These are phyloP conservation scores for Sorex maritimensis DNA, from an alignment of 2,797 vertebrate species.

Conservation along the genomic window DNA sequence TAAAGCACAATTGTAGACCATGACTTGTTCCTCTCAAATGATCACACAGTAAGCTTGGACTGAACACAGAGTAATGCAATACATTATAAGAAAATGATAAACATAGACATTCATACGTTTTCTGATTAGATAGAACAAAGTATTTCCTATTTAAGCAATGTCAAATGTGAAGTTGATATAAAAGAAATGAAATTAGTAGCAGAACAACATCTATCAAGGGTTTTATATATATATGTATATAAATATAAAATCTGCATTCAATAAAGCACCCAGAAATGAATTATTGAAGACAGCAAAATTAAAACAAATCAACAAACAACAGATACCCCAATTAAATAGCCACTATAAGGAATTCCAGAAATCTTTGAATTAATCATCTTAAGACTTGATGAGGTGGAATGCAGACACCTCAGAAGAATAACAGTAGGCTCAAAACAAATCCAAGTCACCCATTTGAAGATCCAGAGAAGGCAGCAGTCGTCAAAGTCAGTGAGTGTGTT, in stretches of 20 bases:
- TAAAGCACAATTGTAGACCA: neutral
- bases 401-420: accelerated
- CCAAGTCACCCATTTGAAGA: neutral
- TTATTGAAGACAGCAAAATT: neutral
- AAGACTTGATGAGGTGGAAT: accelerated
- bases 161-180: constrained; percentile 47
- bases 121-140: constrained; percentile 33
- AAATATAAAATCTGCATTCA: constrained; percentile 55
- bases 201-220: constrained; percentile 5
- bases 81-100: constrained; percentile 11
- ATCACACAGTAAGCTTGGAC: neutral
- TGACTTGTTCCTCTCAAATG: neutral
- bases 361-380: neutral
- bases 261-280: constrained; percentile 37
- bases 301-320: neutral
- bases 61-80: neutral
- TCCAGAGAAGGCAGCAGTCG: neutral
- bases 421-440: neutral
- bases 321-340: accelerated
- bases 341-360: neutral
- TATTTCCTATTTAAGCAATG: constrained; percentile 15
- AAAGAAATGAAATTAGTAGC: constrained; percentile 21
- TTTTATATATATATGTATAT: neutral
- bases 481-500: neutral
- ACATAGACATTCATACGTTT: neutral